Conservation (phyloP, 2,888 invertebrate species). For the Hylaea fasciaria region DNA sequence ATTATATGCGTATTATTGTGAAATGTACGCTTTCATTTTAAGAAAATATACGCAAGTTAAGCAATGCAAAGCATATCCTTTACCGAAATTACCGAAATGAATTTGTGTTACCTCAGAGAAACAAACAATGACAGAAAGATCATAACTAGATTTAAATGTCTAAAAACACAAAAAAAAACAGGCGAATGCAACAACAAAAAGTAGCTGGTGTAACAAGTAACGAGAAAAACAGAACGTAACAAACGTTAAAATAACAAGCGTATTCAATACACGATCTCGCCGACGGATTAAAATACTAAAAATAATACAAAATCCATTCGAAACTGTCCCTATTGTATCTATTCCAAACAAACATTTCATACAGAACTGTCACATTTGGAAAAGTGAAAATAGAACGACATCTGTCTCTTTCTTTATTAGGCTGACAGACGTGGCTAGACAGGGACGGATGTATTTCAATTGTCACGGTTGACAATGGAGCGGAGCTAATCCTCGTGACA, state of each 20-base stretch:
- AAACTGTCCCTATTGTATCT: conserved; percentile 68
- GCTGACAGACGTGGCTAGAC: conserved; percentile 52
- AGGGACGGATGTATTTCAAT: conserved; percentile 74
- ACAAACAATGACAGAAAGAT: no score
- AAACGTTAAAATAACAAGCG: conserved; percentile 31
- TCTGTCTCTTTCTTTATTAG: conserved; percentile 60
- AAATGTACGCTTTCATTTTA: neutral
- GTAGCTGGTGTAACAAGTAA: conserved; percentile 15
- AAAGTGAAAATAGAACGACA: conserved; percentile 72
- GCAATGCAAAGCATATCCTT: no score
- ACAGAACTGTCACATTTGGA: conserved; percentile 82
- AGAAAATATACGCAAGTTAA: no score
- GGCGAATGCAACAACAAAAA: neutral
- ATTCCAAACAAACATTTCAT: conserved; percentile 81
- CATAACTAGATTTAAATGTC: no score
- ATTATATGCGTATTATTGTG: neutral
- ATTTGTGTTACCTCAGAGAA: no score
- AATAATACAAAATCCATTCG: conserved; percentile 71
- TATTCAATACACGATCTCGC: conserved; percentile 47
- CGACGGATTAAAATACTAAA: conserved; percentile 76
- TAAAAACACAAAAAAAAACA: no score
- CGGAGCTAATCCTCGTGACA: conserved; percentile 79
- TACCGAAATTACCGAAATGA: no score
- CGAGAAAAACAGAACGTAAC: conserved; percentile 11
- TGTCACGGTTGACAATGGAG: conserved; percentile 77